Base-by-base conservation (phyloP, 92 coral and sea anemone species). In the Epizoanthus fatuus region DNA sequence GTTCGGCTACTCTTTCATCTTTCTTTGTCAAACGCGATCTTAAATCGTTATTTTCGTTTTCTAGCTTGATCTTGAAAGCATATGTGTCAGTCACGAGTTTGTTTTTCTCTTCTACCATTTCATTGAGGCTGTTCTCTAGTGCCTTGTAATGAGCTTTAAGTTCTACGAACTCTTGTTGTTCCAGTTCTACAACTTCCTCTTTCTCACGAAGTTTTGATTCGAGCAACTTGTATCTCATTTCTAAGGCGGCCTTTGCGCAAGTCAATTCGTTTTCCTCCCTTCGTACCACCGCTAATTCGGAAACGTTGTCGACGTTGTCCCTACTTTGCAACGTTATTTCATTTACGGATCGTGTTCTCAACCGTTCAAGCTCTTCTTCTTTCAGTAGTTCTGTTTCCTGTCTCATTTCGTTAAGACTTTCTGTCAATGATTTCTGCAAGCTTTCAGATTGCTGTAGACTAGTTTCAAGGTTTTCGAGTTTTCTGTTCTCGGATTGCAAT, bases 11-110 rank as follows among this genome's bases (percentile, higher is more conserved):
- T 42, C 89, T 77, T 19, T 90, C 91, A 25, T 92, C 95, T 57
- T 90, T 92, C 15, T 69, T 87, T 40, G 91, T 86, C 20, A 87
- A 73, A 45, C 81, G 90, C 57, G 87, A 87, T 22, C 66, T 51
- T 51, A 94, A 88, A 47, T 92, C 96, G 51, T 85, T 81, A 52
- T 87, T 90, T 57, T 89, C 84, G 54, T 67, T 75, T 7, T 90
- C 94, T 62, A 92, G 79, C 69, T 92, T 92, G 69, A 81, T 64
- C 53, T 92, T 94, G 75, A 87, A 93, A 39, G 88, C 64, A 65
- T 87, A 88, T 45, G 90, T 89, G 64, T 93, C 95, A 52, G 85
- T 91, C 45, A 92, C 91, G 40, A 90, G 88, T 25, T 79, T 62
- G 2, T 42, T 84, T 79, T 75, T 84, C 32, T 90, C 95, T 49